Evolutionary conservation across 2,113 vertebrate genomes (phyloP).

Genomic region (Nestor notabilis): DNA sequence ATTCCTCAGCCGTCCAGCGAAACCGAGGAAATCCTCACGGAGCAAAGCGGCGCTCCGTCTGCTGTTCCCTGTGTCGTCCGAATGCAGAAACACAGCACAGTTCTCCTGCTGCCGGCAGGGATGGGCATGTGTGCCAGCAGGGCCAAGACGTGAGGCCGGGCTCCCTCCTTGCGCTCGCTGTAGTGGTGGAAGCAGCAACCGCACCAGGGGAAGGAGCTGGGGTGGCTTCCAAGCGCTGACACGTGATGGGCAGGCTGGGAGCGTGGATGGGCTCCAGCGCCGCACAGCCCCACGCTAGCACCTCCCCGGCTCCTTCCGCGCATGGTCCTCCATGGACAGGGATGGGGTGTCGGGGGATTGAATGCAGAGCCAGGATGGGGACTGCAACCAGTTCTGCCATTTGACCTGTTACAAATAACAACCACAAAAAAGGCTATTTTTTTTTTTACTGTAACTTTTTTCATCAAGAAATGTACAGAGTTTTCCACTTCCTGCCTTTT

Average conservation of each 20-base stretch:
- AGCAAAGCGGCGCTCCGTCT: not conserved
- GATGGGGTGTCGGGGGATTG: not conserved
- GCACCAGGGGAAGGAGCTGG: not conserved
- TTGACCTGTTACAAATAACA: not conserved
- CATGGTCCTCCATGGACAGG: rapidly evolving
- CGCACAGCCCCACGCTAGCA: not conserved
- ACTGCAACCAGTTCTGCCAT: rapidly evolving
- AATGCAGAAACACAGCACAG: not conserved
- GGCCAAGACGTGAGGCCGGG: rapidly evolving
- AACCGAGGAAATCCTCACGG: not conserved
- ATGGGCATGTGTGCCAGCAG: rapidly evolving
- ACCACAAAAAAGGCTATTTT: not conserved
- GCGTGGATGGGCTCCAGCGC: not conserved
- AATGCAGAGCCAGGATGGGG: rapidly evolving
- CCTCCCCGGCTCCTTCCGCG: not conserved
- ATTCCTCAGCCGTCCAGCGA: conserved; percentile 17
- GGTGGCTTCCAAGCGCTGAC: not conserved
- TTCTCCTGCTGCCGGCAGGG: rapidly evolving
- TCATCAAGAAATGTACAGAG: not conserved
- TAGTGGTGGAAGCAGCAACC: not conserved
- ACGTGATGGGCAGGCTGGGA: conserved; percentile 10
- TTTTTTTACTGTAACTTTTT: not conserved
- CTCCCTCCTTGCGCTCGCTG: not conserved
- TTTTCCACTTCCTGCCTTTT: not conserved
- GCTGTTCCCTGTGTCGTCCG: rapidly evolving